phyloP scores from a whole-genome alignment of 2,797 vertebrate species.

The Oreochromis mossambicus region DNA sequence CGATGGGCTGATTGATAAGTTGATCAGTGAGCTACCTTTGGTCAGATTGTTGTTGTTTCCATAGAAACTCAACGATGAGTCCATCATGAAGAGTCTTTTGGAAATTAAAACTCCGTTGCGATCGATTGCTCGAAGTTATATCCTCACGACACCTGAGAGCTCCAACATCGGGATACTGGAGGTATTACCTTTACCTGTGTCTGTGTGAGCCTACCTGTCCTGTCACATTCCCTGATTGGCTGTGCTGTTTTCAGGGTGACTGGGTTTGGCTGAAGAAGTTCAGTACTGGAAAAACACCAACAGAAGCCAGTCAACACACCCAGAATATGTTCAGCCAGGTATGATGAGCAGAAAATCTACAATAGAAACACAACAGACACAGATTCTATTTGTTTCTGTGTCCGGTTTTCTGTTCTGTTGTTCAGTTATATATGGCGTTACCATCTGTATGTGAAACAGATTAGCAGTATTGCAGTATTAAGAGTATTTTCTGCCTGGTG shows the following conservation, averaged over 20 bases:
- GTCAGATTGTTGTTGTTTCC: not conserved
- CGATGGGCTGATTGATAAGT: accelerated
- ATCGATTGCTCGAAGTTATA: constrained; percentile 57
- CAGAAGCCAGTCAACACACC: constrained; percentile 36
- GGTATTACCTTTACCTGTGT: not conserved
- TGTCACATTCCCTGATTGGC: not conserved
- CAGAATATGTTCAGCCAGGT: constrained; percentile 57
- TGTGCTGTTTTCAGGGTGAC: constrained; percentile 63
- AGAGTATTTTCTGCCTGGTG: not conserved
- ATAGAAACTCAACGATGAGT: constrained; percentile 64
- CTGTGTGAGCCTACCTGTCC: not conserved
- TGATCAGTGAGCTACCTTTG: not conserved
- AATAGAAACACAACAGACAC: not conserved
- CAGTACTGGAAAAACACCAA: constrained; percentile 29
- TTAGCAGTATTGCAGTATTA: not conserved
- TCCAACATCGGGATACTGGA: constrained; percentile 65
- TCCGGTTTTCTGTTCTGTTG: not conserved
- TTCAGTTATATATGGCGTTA: accelerated
- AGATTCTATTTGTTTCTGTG: not conserved
- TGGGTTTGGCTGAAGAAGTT: constrained; percentile 78
- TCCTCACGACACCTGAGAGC: constrained; percentile 58
- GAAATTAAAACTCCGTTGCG: constrained; percentile 58
- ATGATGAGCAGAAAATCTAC: not conserved
- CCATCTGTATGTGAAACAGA: not conserved
- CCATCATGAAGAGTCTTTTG: constrained; percentile 63